Evolutionary conservation across 2,888 invertebrate genomes (phyloP), one percentile per base, ranked within the genome.

Genomic region (Schrankia costaestrigalis): DNA sequence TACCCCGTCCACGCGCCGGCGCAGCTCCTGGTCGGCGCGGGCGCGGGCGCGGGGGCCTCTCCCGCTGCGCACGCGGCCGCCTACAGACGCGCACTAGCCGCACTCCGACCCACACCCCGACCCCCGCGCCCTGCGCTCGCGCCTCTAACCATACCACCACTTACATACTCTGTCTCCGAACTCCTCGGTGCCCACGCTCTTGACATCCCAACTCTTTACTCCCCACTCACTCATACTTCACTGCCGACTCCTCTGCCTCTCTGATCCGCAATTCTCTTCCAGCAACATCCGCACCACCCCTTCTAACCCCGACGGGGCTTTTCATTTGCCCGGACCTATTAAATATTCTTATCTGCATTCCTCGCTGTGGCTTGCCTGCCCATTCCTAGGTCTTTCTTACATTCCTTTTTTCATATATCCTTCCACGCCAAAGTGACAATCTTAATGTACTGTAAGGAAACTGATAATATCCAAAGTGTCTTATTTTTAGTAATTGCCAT

Each of bases 141-240:
- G 35, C 74, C 81, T 23, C 76, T 81, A 50, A 56, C 78, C 33
- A 69, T 84, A 30, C 84, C 86, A 3, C 84, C 89, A 18, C 80
- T 86, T 58, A 64, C 83, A 59, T 75, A 86, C 88, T 77, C 89
- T 71, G 69, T 89, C 71, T 63, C 92, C 82, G 87, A 86, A 40
- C 81, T 72, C 49, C 89, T 95, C 35, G 93, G 94, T 24, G 85
- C 87, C 28, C 91, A 90, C 42, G 90, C 94, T 8, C 90, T 95
- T 30, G 95, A 95, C 71, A 91, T 94, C 65, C 90, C 91, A 41
- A 89, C 93, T 36, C 89, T 93, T 30, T 91, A 92, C 54, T 89
- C 90, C 13, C 88, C 91, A n/a, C 89, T 93, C 42, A 91, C 93
- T 33, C 92, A 94, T 74, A 92, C 93, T 86, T 90, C 91, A 24